Evolutionary conservation across 2,113 vertebrate species (phyloP).

Genomic region (Syngnathus typhle): DNA sequence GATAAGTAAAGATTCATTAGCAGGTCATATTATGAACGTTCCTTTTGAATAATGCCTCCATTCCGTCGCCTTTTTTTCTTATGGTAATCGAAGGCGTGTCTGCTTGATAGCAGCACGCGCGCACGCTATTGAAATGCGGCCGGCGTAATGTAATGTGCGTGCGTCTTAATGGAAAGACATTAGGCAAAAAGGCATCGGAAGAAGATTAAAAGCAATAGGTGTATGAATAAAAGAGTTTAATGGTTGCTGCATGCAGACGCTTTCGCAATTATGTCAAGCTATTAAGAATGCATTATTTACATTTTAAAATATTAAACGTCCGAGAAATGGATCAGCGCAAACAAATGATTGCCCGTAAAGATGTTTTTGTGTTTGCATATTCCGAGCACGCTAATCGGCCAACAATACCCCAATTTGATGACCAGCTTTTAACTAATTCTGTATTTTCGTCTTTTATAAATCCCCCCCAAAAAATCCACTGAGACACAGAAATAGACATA

Average conservation of each 20-base stretch:
- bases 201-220: conserved; percentile 42
- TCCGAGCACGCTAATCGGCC: not conserved
- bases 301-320: not conserved
- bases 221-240: conserved; percentile 32
- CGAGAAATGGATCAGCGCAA: not conserved
- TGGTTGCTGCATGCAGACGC: conserved; percentile 24
- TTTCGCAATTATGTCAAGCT: conserved; percentile 34
- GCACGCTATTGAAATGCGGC: conserved; percentile 19
- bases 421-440: not conserved
- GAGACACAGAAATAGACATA: no score
- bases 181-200: conserved; percentile 8
- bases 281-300: conserved; percentile 27
- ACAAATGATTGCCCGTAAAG: conserved; percentile 30
- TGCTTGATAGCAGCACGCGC: not conserved
- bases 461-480: no score
- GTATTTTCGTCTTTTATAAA: no score
- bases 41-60: conserved; percentile 28
- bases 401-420: not conserved
- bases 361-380: conserved; percentile 1
- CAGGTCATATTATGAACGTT: conserved; percentile 39
- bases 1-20: conserved; percentile 63
- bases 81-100: not conserved
- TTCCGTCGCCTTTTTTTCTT: conserved; percentile 14
- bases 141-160: conserved; percentile 23
- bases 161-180: conserved; percentile 44